Percentiles rank a stretch among this genome's conserved stretches.
Evolutionary conservation across 2,888 invertebrate species (phyloP).

Genomic region (Cantharis lateralis): DNA sequence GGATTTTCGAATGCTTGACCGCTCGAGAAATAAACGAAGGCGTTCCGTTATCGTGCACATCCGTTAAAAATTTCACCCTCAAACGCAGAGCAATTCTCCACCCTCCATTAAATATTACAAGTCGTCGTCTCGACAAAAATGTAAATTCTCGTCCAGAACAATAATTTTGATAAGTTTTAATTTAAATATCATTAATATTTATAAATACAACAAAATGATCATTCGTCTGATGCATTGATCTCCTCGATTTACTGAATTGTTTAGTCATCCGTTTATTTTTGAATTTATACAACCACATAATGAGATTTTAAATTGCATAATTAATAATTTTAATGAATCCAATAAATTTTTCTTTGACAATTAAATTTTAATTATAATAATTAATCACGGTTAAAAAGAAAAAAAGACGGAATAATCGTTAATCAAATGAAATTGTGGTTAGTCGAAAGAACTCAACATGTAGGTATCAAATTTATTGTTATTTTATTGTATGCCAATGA

Average conservation of each 20-base stretch:
- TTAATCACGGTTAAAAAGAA: not conserved
- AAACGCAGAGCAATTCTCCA: not conserved
- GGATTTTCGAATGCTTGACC: not conserved
- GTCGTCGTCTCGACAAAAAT: not conserved
- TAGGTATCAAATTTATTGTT: not conserved
- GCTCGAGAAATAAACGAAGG: not conserved
- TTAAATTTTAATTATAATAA: not conserved
- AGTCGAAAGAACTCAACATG: not conserved
- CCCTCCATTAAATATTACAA: not conserved
- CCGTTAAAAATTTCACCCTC: not conserved
- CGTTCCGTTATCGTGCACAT: not conserved
- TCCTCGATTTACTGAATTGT: not conserved
- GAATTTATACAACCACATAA: not conserved
- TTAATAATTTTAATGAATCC: not conserved
- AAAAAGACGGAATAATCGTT: not conserved
- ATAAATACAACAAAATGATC: not conserved
- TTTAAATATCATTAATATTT: not conserved
- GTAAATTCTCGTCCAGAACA: not conserved
- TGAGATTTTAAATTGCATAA: not conserved
- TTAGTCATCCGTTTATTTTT: not conserved
- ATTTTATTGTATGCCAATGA: not conserved
- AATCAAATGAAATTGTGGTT: not conserved
- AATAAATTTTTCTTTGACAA: constrained; percentile 1
- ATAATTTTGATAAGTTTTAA: not conserved
- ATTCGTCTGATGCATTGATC: not conserved